A percentile compares a stretch with the other conserved stretches of the same genome.
Conservation (phyloP, 2,113 vertebrate species). For the Malurus elegans region DNA sequence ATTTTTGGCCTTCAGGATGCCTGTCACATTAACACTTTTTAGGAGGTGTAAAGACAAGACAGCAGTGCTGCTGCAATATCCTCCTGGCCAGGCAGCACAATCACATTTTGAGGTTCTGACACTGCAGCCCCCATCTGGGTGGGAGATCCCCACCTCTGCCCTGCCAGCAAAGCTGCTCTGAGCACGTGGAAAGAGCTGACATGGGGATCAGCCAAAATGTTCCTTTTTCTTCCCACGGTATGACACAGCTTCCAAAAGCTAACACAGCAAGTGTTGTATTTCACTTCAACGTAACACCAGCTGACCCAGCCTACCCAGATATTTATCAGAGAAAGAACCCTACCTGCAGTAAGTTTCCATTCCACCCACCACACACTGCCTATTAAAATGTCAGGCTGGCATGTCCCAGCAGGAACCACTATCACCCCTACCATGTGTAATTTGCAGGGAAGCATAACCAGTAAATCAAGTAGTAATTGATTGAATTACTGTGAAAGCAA, state of each 20-base stretch:
- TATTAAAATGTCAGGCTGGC: not conserved
- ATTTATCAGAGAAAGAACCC: not conserved
- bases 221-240: not conserved
- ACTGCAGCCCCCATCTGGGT: not conserved
- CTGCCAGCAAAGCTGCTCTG: not conserved
- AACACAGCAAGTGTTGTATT: not conserved
- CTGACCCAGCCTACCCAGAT: not conserved
- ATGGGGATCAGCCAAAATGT: not conserved
- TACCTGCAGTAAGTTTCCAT: not conserved
- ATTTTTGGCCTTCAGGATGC: not conserved
- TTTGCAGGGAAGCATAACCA: slow-evolving; percentile 22
- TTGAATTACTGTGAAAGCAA: not conserved
- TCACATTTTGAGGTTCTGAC: not conserved
- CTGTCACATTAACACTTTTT: not conserved
- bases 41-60: not conserved
- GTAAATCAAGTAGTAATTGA: slow-evolving; percentile 25
- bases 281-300: not conserved
- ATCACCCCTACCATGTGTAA: not conserved
- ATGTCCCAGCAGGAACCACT: not conserved
- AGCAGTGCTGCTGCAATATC: not conserved
- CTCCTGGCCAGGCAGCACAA: not conserved
- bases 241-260: not conserved
- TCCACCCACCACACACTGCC: not conserved
- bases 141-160: not conserved
- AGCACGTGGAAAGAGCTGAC: not conserved